phyloP scores from a whole-genome alignment of 2,888 invertebrate species.

The Sphaerophoria rueppellii region DNA sequence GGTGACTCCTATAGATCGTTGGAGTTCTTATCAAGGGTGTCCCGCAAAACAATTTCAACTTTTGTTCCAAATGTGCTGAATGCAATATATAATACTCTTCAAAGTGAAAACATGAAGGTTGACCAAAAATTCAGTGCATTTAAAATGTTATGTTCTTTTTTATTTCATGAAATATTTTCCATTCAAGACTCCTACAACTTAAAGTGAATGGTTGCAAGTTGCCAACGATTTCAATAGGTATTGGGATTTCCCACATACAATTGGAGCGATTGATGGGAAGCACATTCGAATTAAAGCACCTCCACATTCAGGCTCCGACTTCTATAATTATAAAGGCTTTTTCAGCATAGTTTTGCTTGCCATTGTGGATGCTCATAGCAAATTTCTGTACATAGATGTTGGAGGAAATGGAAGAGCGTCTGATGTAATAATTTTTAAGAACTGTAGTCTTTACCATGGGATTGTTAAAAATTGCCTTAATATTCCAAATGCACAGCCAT shows the following conservation, averaged over 20 bases:
- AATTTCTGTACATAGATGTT: neutral
- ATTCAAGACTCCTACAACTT: neutral
- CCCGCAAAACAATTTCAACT: neutral
- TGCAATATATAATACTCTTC: neutral
- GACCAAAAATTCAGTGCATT: too few species aligned
- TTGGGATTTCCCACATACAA: too few species aligned
- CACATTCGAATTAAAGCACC: neutral
- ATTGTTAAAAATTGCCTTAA: neutral
- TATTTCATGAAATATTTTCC: neutral
- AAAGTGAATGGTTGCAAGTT: neutral
- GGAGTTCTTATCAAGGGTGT: neutral
- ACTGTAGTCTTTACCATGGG: neutral
- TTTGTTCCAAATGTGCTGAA: neutral
- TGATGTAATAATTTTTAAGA: neutral
- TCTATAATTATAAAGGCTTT: neutral
- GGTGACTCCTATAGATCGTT: neutral
- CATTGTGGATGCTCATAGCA: neutral
- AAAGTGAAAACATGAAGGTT: neutral
- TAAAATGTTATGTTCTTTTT: too few species aligned
- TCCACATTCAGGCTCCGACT: neutral
- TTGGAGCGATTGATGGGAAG: too few species aligned
- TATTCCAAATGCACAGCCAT: too few species aligned
- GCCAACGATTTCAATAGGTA: neutral
- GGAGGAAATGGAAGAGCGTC: neutral
- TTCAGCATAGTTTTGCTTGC: neutral